Conservation (phyloP, 2,113 vertebrate species). For the Chlamydotis undulata region DNA sequence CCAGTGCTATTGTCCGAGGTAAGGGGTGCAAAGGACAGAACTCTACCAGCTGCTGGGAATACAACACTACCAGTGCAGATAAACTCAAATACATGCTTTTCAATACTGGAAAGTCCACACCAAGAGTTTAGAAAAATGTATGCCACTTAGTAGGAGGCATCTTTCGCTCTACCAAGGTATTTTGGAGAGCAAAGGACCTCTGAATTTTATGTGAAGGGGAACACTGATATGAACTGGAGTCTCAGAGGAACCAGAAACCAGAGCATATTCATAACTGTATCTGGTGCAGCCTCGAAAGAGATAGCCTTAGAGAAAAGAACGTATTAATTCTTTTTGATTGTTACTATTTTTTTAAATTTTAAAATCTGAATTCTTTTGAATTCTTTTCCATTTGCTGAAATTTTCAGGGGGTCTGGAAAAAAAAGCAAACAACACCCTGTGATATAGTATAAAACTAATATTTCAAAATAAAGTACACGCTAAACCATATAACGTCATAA, state of each 20-base stretch:
- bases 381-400: conserved; percentile 81
- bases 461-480: conserved; percentile 46
- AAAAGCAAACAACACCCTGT: conserved; percentile 80
- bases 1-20: background rate
- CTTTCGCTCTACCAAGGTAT: conserved; percentile 6
- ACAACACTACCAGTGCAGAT: conserved; percentile 57
- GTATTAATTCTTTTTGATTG: conserved; percentile 60
- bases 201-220: conserved; percentile 57
- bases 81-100: conserved; percentile 42
- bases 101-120: conserved; percentile 40
- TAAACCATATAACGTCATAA: conserved; percentile 52
- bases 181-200: background rate
- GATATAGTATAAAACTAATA: conserved; percentile 60
- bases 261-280: conserved; percentile 49
- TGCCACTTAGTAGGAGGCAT: conserved; percentile 39
- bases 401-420: conserved; percentile 85
- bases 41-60: conserved; percentile 36
- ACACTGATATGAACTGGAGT: conserved; percentile 52
- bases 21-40: background rate
- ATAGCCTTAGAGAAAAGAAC: conserved; percentile 72
- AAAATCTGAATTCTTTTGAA: conserved; percentile 81
- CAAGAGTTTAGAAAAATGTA: conserved; percentile 22
- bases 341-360: conserved; percentile 49
- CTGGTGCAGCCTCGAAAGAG: conserved; percentile 73
- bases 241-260: conserved; percentile 62